phyloP scores from a whole-genome alignment of 35 echinoderm and acorn worm species.

The Heliocidaris tuberculata region DNA sequence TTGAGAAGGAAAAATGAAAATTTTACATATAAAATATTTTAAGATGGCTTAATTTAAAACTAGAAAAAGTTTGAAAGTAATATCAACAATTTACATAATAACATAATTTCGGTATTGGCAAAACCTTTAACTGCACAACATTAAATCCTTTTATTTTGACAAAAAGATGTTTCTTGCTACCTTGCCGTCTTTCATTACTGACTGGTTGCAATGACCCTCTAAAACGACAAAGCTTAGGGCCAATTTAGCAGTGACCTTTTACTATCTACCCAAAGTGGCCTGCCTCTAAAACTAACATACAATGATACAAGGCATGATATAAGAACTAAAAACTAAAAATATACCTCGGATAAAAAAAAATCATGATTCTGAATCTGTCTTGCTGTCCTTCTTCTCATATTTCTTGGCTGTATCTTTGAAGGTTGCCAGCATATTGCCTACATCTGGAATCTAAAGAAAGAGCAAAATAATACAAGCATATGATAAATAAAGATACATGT shows the following conservation, averaged over 20 bases:
- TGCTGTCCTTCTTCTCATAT: constrained; percentile 75
- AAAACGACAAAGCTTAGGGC: not conserved
- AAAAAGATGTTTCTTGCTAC: too few relatives aligned
- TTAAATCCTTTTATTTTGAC: too few relatives aligned
- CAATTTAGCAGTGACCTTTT: not conserved
- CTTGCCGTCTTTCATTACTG: not conserved
- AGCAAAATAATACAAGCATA: not conserved
- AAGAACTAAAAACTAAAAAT: not conserved
- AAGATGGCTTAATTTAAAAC: too few relatives aligned
- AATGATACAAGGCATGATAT: not conserved
- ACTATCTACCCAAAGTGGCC: not conserved
- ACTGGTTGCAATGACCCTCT: not conserved
- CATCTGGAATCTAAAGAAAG: constrained; percentile 59
- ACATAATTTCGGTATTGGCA: too few relatives aligned
- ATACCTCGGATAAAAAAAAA: not conserved
- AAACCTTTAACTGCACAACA: too few relatives aligned
- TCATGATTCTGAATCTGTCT: constrained; percentile 15
- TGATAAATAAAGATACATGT: not conserved
- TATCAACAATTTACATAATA: too few relatives aligned
- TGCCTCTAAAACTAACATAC: not conserved
- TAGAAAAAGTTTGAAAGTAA: too few relatives aligned
- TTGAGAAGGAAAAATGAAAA: too few relatives aligned
- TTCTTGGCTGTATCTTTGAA: constrained; percentile 72
- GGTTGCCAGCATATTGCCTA: constrained; percentile 44
- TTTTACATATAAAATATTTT: too few relatives aligned